Conservation (phyloP, 2,797 vertebrate species). For the Emydoidea blandingii region DNA sequence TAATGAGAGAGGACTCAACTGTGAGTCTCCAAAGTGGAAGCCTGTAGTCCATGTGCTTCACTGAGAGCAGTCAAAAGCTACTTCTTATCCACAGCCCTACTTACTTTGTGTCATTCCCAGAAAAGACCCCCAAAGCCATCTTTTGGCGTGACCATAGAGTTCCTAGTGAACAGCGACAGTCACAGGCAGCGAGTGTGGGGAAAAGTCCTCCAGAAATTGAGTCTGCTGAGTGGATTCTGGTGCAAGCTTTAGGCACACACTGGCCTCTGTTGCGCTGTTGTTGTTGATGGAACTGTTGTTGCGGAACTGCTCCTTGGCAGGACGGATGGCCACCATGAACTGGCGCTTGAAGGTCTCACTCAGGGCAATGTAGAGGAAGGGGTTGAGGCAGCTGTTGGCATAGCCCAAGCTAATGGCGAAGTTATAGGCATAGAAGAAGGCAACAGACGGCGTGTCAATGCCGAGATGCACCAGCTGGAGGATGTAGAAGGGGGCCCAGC, state of each 20-base stretch:
- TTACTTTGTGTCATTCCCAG: not conserved
- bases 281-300: conserved; percentile 74
- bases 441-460: conserved; percentile 83
- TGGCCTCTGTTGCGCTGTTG: conserved; percentile 81
- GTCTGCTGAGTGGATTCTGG: conserved; percentile 79
- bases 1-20: not conserved
- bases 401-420: conserved; percentile 91
- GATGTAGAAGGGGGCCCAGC: conserved; percentile 91
- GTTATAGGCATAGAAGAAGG: conserved; percentile 88
- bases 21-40: not conserved
- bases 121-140: not conserved
- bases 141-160: not conserved
- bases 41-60: not conserved
- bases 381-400: conserved; percentile 91
- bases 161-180: conserved; percentile 77
- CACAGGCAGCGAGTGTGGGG: conserved; percentile 71
- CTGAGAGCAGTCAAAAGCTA: not conserved
- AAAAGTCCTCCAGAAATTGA: conserved; percentile 79
- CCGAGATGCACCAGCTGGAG: conserved; percentile 88
- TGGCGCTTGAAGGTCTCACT: conserved; percentile 89
- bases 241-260: conserved; percentile 79
- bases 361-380: conserved; percentile 88
- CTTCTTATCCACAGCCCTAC: not conserved
- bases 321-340: conserved; percentile 82
- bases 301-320: conserved; percentile 75